Conservation (phyloP, 2,888 invertebrate genomes). For the Gastracanthus pulcherrimus region DNA sequence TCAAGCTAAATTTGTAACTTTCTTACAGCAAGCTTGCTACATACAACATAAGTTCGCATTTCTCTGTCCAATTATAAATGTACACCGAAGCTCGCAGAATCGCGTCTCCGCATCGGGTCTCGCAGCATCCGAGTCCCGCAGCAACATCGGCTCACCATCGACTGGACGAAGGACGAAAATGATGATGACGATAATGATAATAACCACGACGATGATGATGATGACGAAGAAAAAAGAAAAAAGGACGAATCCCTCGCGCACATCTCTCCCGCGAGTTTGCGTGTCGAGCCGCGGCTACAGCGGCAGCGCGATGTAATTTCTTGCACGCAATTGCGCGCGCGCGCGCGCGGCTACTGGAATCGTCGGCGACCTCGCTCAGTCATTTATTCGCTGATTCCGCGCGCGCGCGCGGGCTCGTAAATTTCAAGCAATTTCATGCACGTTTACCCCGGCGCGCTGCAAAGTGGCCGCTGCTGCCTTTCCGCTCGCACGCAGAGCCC, state of each 20-base stretch:
- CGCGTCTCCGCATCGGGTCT: too few relatives aligned
- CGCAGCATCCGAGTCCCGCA: too few relatives aligned
- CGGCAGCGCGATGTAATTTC: slow-evolving; percentile 73
- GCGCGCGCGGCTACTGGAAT: too few relatives aligned
- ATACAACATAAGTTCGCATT: too few relatives aligned
- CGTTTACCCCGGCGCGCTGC: slow-evolving; percentile 12
- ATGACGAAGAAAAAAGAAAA: slow-evolving; percentile 37
- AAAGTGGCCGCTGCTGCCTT: neutral
- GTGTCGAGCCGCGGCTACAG: slow-evolving; percentile 68
- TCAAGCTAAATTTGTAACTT: too few relatives aligned
- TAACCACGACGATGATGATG: slow-evolving; percentile 37
- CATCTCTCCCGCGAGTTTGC: slow-evolving; percentile 35
- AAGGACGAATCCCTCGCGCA: neutral
- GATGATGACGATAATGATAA: slow-evolving; percentile 44
- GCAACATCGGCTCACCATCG: too few relatives aligned
- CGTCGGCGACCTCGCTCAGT: too few relatives aligned
- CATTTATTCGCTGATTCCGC: slow-evolving; percentile 8
- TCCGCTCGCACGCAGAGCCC: neutral
- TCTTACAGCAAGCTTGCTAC: too few relatives aligned
- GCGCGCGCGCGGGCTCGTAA: slow-evolving; percentile 41
- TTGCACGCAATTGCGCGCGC: slow-evolving; percentile 75
- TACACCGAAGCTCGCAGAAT: too few relatives aligned
- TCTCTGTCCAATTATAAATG: too few relatives aligned
- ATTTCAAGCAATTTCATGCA: slow-evolving; percentile 48
- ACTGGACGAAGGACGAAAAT: slow-evolving; percentile 25